These are phyloP conservation scores for Apamea epomidion DNA, from an alignment of 2,888 invertebrate genomes.

Conservation along the genomic window DNA sequence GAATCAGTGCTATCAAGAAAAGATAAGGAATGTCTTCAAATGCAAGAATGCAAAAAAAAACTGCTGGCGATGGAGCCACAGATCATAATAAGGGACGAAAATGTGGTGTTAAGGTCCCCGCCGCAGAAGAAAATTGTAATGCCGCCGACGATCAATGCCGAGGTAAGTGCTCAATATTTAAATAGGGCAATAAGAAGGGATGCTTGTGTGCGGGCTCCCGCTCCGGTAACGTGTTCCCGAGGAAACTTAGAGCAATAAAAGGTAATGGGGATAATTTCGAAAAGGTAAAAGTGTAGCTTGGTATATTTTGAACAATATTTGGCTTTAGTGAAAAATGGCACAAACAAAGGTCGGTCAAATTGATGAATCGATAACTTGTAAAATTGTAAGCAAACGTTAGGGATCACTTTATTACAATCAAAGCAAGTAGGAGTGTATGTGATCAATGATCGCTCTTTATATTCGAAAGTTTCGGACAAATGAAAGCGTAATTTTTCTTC, in stretches of 20 bases:
- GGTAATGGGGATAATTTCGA: not conserved
- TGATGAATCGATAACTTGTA: not conserved
- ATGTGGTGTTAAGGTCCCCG: constrained; percentile 85
- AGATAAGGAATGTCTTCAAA: constrained; percentile 86
- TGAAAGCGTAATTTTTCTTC: not conserved
- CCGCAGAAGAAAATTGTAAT: constrained; percentile 89
- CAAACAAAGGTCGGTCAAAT: not conserved
- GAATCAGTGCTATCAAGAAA: constrained; percentile 87
- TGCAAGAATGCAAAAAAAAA: constrained; percentile 89
- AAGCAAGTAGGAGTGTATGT: not conserved
- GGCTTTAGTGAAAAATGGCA: not conserved
- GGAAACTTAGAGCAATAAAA: constrained; percentile 20
- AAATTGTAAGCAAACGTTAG: not conserved
- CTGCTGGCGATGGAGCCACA: constrained; percentile 87
- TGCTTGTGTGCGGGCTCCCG: constrained; percentile 25
- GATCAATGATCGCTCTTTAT: not conserved
- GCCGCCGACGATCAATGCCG: constrained; percentile 86
- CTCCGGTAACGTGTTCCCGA: constrained; percentile 18
- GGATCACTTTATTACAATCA: not conserved
- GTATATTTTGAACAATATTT: not conserved
- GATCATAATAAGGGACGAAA: constrained; percentile 88
- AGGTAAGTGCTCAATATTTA: constrained; percentile 78
- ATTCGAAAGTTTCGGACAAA: not conserved
- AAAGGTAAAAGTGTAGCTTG: constrained; percentile 7
- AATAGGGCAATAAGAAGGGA: constrained; percentile 59